phyloP scores from a whole-genome alignment of 2,797 vertebrate species.

The Toxotes lorentzi region DNA sequence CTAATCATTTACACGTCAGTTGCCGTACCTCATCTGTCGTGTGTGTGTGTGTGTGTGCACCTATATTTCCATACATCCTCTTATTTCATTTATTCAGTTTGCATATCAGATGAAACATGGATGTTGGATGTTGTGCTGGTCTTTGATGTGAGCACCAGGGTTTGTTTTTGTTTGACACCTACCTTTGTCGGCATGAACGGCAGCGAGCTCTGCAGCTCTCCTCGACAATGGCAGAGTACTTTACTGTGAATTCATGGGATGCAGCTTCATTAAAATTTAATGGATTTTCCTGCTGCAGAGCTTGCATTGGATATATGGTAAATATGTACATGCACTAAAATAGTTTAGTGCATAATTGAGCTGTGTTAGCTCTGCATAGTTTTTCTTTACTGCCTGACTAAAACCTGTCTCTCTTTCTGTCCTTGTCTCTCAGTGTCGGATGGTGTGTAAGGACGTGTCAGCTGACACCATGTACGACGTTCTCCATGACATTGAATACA shows the following conservation, averaged over 20 bases:
- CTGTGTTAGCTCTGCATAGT: not conserved
- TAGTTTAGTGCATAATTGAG: not conserved
- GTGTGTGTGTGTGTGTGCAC: not conserved
- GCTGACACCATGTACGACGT: slow-evolving; percentile 94
- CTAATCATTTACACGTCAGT: slow-evolving; percentile 30
- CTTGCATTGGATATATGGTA: not conserved
- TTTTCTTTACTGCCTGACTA: not conserved
- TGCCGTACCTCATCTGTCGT: not conserved
- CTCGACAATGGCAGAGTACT: not conserved
- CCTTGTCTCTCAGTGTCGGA: slow-evolving; percentile 87
- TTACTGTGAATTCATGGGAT: slow-evolving; percentile 16
- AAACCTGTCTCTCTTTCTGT: slow-evolving; percentile 10
- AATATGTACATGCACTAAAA: not conserved
- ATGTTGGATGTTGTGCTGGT: not conserved
- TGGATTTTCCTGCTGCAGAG: slow-evolving; percentile 25
- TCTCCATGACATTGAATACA: slow-evolving; percentile 95
- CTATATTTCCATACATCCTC: not conserved
- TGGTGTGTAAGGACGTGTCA: slow-evolving; percentile 91
- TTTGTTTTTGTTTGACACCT: not conserved
- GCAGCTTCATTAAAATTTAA: slow-evolving; percentile 27
- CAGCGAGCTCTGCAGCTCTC: slow-evolving; percentile 5
- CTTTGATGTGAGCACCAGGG: not conserved
- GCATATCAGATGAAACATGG: not conserved
- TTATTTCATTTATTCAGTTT: slow-evolving; percentile 13
- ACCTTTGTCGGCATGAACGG: not conserved